These are phyloP conservation scores for Phasianus colchicus DNA, from an alignment of 2,113 vertebrate genomes.

Conservation along the genomic window DNA sequence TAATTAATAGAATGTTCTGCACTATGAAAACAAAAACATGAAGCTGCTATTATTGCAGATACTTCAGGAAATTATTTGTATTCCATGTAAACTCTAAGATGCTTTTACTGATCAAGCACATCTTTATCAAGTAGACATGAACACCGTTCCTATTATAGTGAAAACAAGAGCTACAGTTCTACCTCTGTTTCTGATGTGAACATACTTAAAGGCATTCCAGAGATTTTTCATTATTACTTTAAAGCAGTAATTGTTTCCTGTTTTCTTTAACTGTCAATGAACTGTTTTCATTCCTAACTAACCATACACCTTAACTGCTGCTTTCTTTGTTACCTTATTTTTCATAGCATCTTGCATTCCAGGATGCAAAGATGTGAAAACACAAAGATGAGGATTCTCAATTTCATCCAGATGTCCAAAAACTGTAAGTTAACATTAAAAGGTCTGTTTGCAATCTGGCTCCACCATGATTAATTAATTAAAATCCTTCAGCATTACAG, in stretches of 20 bases:
- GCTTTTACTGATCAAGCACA: neutral
- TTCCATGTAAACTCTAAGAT: neutral
- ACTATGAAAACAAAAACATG: neutral
- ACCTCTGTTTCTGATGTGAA: neutral
- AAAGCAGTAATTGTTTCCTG: neutral
- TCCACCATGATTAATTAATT: too few relatives aligned
- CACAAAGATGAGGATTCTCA: neutral
- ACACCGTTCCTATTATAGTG: neutral
- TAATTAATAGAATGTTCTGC: neutral
- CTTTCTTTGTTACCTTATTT: constrained; percentile 9
- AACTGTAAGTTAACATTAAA: neutral
- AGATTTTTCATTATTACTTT: neutral
- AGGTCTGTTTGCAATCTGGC: constrained; percentile 39
- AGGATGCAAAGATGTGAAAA: neutral
- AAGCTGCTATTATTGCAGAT: neutral
- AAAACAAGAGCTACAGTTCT: neutral
- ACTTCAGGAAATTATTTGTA: neutral
- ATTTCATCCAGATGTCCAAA: constrained; percentile 2
- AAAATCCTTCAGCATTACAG: too few relatives aligned
- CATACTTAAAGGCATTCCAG: neutral
- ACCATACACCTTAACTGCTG: neutral
- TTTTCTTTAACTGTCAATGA: neutral
- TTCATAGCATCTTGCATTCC: neutral
- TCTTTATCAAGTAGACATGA: neutral
- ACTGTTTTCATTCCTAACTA: neutral